Evolutionary conservation across 2,888 invertebrate species (phyloP).

Genomic region (Thera britannica): DNA sequence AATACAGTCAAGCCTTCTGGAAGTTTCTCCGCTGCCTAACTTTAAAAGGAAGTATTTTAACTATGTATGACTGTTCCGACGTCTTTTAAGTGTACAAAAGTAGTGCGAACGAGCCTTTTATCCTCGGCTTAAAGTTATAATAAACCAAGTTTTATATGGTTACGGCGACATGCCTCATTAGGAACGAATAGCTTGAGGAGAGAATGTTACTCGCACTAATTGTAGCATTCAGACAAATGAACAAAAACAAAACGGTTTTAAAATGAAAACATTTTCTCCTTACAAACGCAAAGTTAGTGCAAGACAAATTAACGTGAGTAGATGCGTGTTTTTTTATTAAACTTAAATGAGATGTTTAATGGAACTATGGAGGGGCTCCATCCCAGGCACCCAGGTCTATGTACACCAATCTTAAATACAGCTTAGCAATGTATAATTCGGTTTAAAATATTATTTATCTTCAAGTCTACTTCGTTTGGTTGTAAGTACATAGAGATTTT

Average conservation of each 20-base stretch:
- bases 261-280: not conserved
- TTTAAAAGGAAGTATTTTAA: constrained; percentile 62
- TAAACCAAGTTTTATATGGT: constrained; percentile 29
- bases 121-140: constrained; percentile 32
- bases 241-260: not conserved
- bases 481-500: too few relatives aligned
- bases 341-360: too few relatives aligned
- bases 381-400: too few relatives aligned
- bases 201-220: not conserved
- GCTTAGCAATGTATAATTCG: too few relatives aligned
- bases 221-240: constrained; percentile 2
- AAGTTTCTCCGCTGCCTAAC: constrained; percentile 54
- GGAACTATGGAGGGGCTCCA: too few relatives aligned
- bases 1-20: constrained; percentile 59
- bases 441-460: too few relatives aligned
- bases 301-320: not conserved
- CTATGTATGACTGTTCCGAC: constrained; percentile 35
- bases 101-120: constrained; percentile 33
- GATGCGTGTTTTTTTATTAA: too few relatives aligned
- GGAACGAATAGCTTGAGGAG: not conserved
- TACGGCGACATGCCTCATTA: constrained; percentile 6
- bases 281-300: not conserved
- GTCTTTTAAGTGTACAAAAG: constrained; percentile 39
- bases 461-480: too few relatives aligned
- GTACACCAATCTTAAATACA: too few relatives aligned